These are phyloP conservation scores for Chiroxiphia lanceolata DNA, from an alignment of 2,797 vertebrate species.

Conservation along the genomic window DNA sequence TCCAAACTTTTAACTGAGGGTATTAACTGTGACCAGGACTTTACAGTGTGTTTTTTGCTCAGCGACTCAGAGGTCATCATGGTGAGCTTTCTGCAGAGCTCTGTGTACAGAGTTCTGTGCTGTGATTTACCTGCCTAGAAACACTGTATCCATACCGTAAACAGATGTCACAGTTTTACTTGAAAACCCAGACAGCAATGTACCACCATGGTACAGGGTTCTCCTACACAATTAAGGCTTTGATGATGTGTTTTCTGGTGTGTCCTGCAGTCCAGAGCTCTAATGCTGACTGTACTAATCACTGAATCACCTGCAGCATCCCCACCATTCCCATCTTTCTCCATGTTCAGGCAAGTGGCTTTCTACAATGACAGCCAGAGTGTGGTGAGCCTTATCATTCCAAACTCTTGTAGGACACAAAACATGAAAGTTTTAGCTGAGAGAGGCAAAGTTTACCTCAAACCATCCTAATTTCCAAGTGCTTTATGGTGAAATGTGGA, in stretches of 20 bases:
- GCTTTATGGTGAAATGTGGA: accelerated
- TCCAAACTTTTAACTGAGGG: not conserved
- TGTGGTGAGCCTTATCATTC: not conserved
- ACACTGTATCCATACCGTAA: accelerated
- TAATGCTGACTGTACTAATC: not conserved
- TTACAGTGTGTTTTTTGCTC: not conserved
- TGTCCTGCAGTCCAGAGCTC: not conserved
- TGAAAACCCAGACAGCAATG: not conserved
- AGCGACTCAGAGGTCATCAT: not conserved
- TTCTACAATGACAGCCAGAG: not conserved
- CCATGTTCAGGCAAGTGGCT: accelerated
- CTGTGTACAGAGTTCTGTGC: not conserved
- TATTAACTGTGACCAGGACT: not conserved
- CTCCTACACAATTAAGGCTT: not conserved
- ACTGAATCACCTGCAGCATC: not conserved
- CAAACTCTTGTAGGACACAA: not conserved
- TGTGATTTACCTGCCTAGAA: not conserved
- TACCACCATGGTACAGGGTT: not conserved
- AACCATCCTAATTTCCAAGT: not conserved
- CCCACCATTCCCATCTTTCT: not conserved
- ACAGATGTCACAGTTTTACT: not conserved
- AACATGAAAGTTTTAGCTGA: not conserved
- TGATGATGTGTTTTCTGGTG: accelerated
- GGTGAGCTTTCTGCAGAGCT: not conserved
- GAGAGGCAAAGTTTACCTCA: not conserved